Evolutionary conservation across 2,113 vertebrate species (phyloP).

Genomic region (Diadophis punctatus): DNA sequence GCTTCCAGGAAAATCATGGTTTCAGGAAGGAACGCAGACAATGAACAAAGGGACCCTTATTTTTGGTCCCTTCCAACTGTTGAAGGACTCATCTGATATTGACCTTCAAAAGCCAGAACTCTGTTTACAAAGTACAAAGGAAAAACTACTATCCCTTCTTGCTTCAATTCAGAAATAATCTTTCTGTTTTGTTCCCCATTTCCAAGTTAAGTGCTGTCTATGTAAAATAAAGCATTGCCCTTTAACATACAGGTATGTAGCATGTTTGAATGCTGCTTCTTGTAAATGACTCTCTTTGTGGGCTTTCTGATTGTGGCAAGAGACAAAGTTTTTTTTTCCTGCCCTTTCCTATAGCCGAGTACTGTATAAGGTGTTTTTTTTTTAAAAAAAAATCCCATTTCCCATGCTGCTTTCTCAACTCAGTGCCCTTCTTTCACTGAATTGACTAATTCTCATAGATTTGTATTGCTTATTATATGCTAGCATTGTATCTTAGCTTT

Average conservation of each 20-base stretch:
- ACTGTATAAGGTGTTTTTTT: not conserved
- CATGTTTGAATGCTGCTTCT: not conserved
- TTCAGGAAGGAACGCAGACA: not conserved
- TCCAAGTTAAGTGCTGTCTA: not conserved
- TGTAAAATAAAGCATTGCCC: not conserved
- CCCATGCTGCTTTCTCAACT: not conserved
- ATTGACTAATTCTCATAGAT: not conserved
- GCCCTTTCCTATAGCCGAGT: not conserved
- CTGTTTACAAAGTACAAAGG: not conserved
- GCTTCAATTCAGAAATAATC: not conserved
- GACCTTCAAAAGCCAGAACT: not conserved
- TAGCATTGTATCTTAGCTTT: not conserved
- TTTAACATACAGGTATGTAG: not conserved
- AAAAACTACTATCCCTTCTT: not conserved
- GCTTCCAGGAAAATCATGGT: not conserved
- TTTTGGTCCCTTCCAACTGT: not conserved
- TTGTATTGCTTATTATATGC: not conserved
- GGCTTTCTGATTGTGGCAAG: not conserved
- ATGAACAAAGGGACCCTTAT: not conserved
- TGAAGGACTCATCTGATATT: not conserved
- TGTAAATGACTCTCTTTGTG: not conserved
- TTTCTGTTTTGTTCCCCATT: not conserved
- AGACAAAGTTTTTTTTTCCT: not conserved
- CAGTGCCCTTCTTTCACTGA: not conserved
- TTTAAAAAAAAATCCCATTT: not conserved